phyloP scores from a whole-genome alignment of 2,797 vertebrate species.

The Tragelaphus oryx region DNA sequence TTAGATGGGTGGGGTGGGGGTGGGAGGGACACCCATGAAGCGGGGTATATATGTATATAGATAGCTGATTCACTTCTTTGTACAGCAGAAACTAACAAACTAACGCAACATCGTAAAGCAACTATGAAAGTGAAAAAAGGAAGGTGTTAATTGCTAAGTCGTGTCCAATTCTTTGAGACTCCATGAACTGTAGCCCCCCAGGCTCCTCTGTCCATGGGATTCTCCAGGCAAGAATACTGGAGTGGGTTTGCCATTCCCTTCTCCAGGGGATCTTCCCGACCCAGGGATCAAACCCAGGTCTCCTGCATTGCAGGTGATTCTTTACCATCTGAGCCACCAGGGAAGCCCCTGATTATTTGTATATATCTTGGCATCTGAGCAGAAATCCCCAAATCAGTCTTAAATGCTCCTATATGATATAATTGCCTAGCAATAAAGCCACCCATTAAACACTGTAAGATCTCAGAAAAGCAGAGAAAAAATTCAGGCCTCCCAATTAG shows the following conservation, averaged over 20 bases:
- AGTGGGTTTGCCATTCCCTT: neutral
- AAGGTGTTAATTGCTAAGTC: neutral
- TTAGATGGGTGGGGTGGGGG: neutral
- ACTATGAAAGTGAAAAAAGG: neutral
- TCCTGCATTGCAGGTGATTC: neutral
- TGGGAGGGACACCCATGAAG: neutral
- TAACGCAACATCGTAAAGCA: accelerated
- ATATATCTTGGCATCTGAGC: neutral
- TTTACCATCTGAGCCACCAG: neutral
- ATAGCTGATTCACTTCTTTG: neutral
- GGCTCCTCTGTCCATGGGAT: neutral
- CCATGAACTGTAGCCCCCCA: neutral
- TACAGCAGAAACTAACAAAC: neutral
- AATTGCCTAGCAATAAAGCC: neutral
- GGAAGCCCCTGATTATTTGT: neutral
- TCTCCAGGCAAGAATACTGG: neutral
- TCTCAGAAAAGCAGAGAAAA: neutral
- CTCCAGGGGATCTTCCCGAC: neutral
- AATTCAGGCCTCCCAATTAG: neutral
- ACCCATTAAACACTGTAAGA: neutral
- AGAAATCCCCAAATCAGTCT: neutral
- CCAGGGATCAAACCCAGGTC: neutral
- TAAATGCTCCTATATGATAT: neutral
- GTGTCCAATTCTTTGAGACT: neutral
- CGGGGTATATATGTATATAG: neutral